phyloP scores from a whole-genome alignment of 2,113 vertebrate species.

The Rhinopomastus cyanomelas region DNA sequence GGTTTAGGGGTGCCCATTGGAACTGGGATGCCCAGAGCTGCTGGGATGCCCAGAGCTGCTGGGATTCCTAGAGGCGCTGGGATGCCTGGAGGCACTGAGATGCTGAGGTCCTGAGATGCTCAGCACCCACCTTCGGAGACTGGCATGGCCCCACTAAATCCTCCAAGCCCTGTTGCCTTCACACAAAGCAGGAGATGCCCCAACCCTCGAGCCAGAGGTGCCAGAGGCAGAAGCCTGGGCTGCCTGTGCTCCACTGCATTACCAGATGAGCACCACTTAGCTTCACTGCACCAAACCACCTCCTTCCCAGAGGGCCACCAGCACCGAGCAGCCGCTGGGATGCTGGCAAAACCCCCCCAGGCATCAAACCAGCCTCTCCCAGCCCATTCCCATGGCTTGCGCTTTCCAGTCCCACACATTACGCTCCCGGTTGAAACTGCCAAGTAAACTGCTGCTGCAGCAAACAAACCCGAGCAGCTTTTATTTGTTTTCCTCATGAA shows the following conservation, averaged over 20 bases:
- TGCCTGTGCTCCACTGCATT: not conserved
- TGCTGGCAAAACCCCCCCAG: not conserved
- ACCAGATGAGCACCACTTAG: not conserved
- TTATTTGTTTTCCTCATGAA: constrained; percentile 32
- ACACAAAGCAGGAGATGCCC: fast-evolving
- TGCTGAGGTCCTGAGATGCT: too few relatives aligned
- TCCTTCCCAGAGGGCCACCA: not conserved
- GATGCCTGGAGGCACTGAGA: too few relatives aligned
- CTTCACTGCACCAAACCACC: not conserved
- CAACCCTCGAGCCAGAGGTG: not conserved
- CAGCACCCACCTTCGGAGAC: fast-evolving
- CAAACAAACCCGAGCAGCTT: constrained; percentile 47
- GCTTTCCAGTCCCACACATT: not conserved
- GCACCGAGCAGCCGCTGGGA: not conserved
- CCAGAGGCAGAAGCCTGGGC: not conserved
- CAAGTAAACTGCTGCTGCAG: not conserved
- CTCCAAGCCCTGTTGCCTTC: not conserved
- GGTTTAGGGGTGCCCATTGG: not conserved
- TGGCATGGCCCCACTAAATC: not conserved
- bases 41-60: too few relatives aligned
- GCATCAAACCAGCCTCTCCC: not conserved
- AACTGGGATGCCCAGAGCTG: too few relatives aligned
- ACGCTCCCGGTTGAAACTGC: not conserved
- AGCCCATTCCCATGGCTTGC: not conserved
- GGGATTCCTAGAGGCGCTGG: too few relatives aligned